These are phyloP conservation scores for Cantharis rustica DNA, from an alignment of 2,888 invertebrate species.

Conservation along the genomic window DNA sequence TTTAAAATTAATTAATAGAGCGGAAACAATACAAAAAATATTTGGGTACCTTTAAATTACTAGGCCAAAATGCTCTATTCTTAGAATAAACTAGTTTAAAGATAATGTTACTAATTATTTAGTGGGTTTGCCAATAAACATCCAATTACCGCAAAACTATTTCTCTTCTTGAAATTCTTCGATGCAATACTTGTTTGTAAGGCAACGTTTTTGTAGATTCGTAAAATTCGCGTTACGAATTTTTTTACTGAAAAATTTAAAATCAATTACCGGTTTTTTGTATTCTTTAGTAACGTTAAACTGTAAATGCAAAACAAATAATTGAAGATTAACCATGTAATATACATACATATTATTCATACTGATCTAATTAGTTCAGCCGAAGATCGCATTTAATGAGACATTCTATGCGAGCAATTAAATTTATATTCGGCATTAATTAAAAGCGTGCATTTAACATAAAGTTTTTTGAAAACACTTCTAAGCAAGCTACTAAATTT, in stretches of 20 bases:
- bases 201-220: too few species aligned
- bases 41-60: neutral
- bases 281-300: neutral
- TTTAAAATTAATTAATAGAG: neutral
- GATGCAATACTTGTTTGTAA: neutral
- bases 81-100: neutral
- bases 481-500: neutral
- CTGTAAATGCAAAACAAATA: neutral
- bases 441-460: neutral
- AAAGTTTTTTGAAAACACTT: neutral
- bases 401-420: neutral
- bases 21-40: neutral
- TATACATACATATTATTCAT: neutral
- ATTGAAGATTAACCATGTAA: neutral
- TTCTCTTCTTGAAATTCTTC: neutral
- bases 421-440: neutral
- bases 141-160: neutral
- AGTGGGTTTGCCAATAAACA: neutral
- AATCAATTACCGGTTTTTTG: neutral
- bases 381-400: neutral
- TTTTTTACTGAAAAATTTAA: too few species aligned
- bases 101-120: neutral
- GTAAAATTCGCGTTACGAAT: too few species aligned
- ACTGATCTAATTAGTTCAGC: neutral
- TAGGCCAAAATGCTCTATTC: neutral